These are phyloP conservation scores for Tyto alba DNA, from an alignment of 2,113 vertebrate species.

Conservation along the genomic window DNA sequence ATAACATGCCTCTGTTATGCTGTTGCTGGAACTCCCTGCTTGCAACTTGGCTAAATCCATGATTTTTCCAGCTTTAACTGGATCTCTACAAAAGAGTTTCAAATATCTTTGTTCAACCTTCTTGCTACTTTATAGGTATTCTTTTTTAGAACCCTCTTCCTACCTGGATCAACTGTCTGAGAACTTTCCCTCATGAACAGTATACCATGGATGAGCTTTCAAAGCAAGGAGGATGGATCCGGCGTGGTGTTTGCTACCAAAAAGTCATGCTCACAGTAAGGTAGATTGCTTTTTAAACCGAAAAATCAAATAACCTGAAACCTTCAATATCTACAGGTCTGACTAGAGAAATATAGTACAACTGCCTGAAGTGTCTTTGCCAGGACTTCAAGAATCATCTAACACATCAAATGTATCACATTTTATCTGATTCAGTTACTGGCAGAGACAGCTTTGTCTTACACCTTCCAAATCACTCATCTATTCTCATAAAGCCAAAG, in stretches of 20 bases:
- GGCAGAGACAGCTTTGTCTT: not conserved
- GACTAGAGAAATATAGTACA: not conserved
- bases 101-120: not conserved
- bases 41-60: not conserved
- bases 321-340: not conserved
- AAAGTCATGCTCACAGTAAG: not conserved
- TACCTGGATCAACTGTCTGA: not conserved
- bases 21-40: not conserved
- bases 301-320: not conserved
- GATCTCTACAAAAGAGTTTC: not conserved
- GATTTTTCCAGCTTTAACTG: not conserved
- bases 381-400: not conserved
- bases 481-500: not conserved
- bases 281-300: too few species aligned
- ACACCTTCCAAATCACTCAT: not conserved
- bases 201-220: not conserved
- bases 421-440: not conserved
- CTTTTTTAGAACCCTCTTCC: rapidly evolving
- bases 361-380: not conserved
- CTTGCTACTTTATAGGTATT: rapidly evolving
- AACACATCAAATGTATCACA: not conserved
- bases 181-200: not conserved
- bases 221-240: not conserved
- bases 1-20: not conserved
- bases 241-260: not conserved